These are phyloP conservation scores for Catharus fuscescens DNA, from an alignment of 2,113 vertebrate genomes.

Conservation along the genomic window DNA sequence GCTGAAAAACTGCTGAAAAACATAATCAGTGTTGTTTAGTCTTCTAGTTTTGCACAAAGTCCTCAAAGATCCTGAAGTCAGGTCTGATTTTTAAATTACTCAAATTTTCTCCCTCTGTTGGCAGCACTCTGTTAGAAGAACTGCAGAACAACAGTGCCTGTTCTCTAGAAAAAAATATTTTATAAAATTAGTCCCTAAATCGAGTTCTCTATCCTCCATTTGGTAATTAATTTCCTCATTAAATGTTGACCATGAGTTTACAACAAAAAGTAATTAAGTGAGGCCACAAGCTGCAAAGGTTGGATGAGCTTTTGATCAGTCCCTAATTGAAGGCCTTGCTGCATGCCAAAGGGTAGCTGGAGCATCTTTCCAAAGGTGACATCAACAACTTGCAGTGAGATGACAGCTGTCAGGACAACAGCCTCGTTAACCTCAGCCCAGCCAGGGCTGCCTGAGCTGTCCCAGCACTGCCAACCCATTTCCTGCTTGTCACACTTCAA, in stretches of 20 bases:
- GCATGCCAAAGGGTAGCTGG: not conserved
- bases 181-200: not conserved
- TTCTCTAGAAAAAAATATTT: not conserved
- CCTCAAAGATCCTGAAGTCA: not conserved
- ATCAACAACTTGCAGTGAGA: not conserved
- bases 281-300: constrained; percentile 6
- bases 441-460: not conserved
- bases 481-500: not conserved
- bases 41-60: not conserved
- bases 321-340: constrained; percentile 6
- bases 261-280: constrained; percentile 13
- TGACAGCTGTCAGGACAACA: not conserved
- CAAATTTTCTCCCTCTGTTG: constrained; percentile 4
- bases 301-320: not conserved
- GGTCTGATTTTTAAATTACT: constrained; percentile 27
- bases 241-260: constrained; percentile 23
- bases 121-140: not conserved
- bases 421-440: not conserved
- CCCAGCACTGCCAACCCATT: not conserved
- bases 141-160: not conserved
- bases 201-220: not conserved
- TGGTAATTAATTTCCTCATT: constrained; percentile 46
- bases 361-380: not conserved
- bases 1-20: not conserved
- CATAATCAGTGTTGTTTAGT: constrained; percentile 4